phyloP scores from a whole-genome alignment of 1,140 invertebrate genomes.

The Drosophila santomea region DNA sequence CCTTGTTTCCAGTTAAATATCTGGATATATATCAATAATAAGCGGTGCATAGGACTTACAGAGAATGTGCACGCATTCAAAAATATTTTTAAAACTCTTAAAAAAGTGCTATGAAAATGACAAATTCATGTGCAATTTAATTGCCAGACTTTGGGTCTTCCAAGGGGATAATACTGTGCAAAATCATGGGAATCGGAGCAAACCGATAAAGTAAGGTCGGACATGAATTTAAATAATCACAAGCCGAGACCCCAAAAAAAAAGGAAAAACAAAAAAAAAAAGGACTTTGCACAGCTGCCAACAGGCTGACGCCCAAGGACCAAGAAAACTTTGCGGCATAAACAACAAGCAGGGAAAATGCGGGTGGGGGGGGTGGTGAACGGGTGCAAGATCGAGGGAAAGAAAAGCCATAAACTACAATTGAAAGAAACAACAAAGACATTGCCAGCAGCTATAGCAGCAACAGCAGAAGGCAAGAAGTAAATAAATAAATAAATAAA shows the following conservation, averaged over 20 bases:
- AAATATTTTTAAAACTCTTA: too few relatives aligned
- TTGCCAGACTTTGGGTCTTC: background rate
- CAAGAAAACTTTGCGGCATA: conserved; percentile 69
- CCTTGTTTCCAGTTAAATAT: background rate
- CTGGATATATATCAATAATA: too few relatives aligned
- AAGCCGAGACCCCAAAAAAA: conserved; percentile 46
- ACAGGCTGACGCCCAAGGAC: conserved; percentile 60
- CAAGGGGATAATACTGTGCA: background rate
- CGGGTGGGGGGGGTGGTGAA: background rate
- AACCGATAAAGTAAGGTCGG: conserved; percentile 33
- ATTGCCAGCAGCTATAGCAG: conserved; percentile 29
- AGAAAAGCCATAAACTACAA: conserved; percentile 72
- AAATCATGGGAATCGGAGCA: background rate
- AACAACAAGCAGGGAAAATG: conserved; percentile 58
- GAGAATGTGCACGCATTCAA: too few relatives aligned
- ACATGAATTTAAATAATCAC: conserved; percentile 60
- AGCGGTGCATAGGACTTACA: too few relatives aligned
- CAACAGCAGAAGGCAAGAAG: conserved; percentile 24
- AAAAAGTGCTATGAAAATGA: background rate
- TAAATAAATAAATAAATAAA: conserved; percentile 70
- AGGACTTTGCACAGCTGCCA: conserved; percentile 50
- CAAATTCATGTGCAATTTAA: conserved; percentile 26
- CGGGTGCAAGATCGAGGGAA: conserved; percentile 7
- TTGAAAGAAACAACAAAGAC: conserved; percentile 55
- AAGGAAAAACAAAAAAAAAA: conserved; percentile 2